Evolutionary conservation across 2,113 vertebrate species (phyloP).

Genomic region (Aythya baeri): DNA sequence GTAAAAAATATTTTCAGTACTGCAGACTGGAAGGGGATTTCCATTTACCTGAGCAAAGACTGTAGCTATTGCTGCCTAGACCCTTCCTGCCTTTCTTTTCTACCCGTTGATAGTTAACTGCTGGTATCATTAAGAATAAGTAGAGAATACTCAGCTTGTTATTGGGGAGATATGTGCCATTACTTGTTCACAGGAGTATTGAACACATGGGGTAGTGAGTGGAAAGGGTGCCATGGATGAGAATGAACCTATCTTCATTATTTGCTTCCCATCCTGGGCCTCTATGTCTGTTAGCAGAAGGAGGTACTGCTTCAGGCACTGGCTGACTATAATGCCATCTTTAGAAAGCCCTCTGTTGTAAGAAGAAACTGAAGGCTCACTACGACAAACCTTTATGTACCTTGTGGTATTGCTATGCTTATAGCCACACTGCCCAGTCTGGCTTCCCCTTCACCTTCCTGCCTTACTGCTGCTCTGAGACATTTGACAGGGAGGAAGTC

Average conservation of each 20-base stretch:
- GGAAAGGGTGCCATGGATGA: not conserved
- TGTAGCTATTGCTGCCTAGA: not conserved
- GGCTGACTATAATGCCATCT: not conserved
- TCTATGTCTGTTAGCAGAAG: not conserved
- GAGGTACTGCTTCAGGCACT: not conserved
- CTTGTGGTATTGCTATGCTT: not conserved
- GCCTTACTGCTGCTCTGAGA: not conserved
- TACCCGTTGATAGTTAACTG: not conserved
- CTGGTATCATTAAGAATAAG: not conserved
- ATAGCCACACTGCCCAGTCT: not conserved
- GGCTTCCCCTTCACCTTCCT: not conserved
- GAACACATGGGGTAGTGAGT: not conserved
- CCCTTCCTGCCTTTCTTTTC: not conserved
- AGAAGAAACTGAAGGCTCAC: not conserved
- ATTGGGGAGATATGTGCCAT: no score
- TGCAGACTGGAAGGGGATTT: not conserved
- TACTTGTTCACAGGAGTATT: not conserved
- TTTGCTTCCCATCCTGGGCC: not conserved
- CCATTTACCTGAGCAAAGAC: not conserved
- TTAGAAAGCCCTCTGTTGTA: not conserved
- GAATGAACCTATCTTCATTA: not conserved
- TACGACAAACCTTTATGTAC: not conserved
- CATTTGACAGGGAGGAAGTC: not conserved
- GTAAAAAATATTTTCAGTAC: not conserved
- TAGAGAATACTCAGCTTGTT: not conserved